Conservation (phyloP, 2,888 invertebrate species). For the Thera britannica region DNA sequence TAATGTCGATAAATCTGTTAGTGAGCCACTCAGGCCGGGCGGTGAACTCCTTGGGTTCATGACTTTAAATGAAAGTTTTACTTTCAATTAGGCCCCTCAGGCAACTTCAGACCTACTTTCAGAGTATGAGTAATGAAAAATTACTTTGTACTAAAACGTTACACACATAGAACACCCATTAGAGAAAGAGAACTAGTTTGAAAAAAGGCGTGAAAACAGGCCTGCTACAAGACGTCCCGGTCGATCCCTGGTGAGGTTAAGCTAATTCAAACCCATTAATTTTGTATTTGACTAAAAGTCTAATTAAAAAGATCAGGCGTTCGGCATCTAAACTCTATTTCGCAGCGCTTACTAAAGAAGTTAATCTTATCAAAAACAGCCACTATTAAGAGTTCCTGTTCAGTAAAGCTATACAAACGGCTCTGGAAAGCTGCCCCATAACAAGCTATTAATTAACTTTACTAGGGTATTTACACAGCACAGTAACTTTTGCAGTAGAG, state of each 20-base stretch:
- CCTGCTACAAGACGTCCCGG: too few relatives aligned
- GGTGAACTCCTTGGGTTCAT: too few relatives aligned
- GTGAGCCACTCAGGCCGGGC: too few relatives aligned
- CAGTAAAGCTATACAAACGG: slow-evolving; percentile 38
- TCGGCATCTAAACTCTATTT: slow-evolving; percentile 16
- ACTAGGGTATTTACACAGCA: slow-evolving; percentile 49
- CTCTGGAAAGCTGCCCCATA: slow-evolving; percentile 44
- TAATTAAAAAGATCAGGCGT: slow-evolving; percentile 13
- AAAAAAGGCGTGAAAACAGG: too few relatives aligned
- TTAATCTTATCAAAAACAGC: slow-evolving; percentile 36
- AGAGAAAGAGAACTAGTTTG: too few relatives aligned
- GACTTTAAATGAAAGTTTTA: too few relatives aligned
- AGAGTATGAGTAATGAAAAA: too few relatives aligned
- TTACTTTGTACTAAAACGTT: too few relatives aligned
- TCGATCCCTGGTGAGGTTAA: neutral
- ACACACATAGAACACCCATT: too few relatives aligned
- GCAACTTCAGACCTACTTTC: too few relatives aligned
- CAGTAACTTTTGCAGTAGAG: slow-evolving; percentile 16
- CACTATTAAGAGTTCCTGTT: slow-evolving; percentile 34
- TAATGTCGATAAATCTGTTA: too few relatives aligned
- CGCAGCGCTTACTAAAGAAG: slow-evolving; percentile 19
- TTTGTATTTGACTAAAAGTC: slow-evolving; percentile 3
- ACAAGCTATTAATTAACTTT: slow-evolving; percentile 56
- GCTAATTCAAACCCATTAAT: neutral
- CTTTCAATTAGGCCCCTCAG: too few relatives aligned